Evolutionary conservation across 1,140 invertebrate species (phyloP).

Genomic region (Micrasema minimum): DNA sequence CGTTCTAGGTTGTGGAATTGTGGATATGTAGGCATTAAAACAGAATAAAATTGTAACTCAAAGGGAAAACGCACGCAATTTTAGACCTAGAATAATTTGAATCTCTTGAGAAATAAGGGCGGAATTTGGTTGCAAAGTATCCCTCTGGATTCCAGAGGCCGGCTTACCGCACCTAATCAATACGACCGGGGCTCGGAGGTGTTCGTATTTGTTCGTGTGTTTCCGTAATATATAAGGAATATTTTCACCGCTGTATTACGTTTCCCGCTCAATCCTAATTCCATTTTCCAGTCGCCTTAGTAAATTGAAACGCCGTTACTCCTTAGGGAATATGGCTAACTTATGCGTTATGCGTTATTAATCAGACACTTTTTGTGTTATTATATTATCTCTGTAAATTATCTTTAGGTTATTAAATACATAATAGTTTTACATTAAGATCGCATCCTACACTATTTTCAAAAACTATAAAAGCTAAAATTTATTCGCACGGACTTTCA

Average conservation of each 20-base stretch:
- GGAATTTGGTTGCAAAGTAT: conserved; percentile 8
- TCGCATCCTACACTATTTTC: too few relatives aligned
- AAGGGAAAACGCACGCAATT: conserved; percentile 12
- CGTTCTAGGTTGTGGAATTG: conserved; percentile 43
- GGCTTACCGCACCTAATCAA: conserved; percentile 69
- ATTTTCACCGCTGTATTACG: conserved; percentile 42
- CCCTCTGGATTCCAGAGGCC: conserved; percentile 58
- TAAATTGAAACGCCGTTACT: conserved; percentile 70
- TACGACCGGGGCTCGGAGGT: conserved; percentile 59
- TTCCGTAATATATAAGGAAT: conserved; percentile 56
- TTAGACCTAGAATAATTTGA: conserved; percentile 29
- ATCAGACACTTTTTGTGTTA: background rate
- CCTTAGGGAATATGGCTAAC: conserved; percentile 65
- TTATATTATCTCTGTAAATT: too few relatives aligned
- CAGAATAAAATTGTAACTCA: conserved; percentile 51
- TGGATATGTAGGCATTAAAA: conserved; percentile 51
- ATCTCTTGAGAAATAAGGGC: background rate
- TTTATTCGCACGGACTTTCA: too few relatives aligned
- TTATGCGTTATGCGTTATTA: background rate
- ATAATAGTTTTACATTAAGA: too few relatives aligned
- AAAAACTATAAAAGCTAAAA: too few relatives aligned
- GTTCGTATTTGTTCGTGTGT: conserved; percentile 59
- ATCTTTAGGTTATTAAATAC: too few relatives aligned
- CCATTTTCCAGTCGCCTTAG: conserved; percentile 68
- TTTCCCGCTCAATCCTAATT: conserved; percentile 57